phyloP scores from a whole-genome alignment of 2,113 vertebrate genomes.

The Plecturocebus donacophilus region DNA sequence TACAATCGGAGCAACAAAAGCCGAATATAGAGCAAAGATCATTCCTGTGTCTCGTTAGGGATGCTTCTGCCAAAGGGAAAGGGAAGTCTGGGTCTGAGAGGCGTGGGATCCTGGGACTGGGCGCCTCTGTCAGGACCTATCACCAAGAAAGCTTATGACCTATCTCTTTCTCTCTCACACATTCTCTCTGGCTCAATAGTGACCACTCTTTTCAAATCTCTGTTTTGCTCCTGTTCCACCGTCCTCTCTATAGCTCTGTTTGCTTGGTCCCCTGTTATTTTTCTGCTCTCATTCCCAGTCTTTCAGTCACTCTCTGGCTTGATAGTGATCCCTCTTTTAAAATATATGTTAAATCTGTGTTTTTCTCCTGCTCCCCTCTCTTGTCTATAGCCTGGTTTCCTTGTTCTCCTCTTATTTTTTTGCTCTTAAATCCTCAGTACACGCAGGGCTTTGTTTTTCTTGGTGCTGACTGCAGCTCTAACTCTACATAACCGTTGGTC shows the following conservation, averaged over 20 bases:
- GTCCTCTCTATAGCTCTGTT: not conserved
- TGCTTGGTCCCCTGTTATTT: not conserved
- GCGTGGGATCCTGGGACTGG: accelerated
- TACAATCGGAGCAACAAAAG: not conserved
- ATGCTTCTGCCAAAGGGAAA: not conserved
- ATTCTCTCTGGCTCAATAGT: not conserved
- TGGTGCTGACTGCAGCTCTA: not conserved
- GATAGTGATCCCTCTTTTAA: not conserved
- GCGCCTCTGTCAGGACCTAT: too few species aligned
- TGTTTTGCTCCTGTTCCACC: not conserved
- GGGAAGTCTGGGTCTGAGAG: not conserved
- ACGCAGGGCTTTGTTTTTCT: not conserved
- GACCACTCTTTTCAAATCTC: not conserved
- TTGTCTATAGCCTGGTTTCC: not conserved
- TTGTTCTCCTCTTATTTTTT: not conserved
- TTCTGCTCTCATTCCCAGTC: not conserved
- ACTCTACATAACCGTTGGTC: not conserved
- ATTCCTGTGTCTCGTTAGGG: too few species aligned
- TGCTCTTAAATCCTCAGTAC: not conserved
- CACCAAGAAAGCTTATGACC: not conserved
- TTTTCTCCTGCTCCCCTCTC: not conserved
- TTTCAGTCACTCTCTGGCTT: not conserved
- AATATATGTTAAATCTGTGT: not conserved
- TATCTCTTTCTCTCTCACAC: not conserved
- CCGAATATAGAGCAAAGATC: not conserved